Evolutionary conservation across 2,113 vertebrate genomes (phyloP), one percentile per base, ranked within the genome.

Genomic region (Passer domesticus): DNA sequence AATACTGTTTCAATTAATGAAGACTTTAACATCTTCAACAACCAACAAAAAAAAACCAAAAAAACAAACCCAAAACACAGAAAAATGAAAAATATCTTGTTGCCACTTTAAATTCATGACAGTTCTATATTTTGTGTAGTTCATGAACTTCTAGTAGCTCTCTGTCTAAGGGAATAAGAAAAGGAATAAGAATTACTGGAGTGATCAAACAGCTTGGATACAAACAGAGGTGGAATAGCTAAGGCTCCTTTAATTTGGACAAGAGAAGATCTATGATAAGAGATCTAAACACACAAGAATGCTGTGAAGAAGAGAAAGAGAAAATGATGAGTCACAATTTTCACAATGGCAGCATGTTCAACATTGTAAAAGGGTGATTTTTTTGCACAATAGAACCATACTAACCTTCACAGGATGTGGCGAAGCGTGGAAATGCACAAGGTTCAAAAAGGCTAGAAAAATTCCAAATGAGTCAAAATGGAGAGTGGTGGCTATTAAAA

Each of bases 311-410:
- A 85, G 23, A 79, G 44, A 69, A 94, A 88, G 63, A 86, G 82
- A 79, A 96, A 95, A 80, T 63, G 12, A 68, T 91, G 90, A 96
- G 50, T 83, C 83, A 85, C 49, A 52, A 21, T 87, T 95, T 91
- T 90, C 49, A n/a, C 53, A 88, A 76, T 74, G 75, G 41, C 33
- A 70, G 55, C 33, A 50, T 20, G 9, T 86, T 88, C 44, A 90
- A 66, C 69, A 85, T 52, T 60, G 3, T 8, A 63, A 83, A 60
- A 64, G 9, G 19, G 59, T 41, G 30, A 20, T 1, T 11, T 47
- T 35, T 43, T 74, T 67, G 9, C 62, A 49, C 44, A 39, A 4
- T 59, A 62, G n/a, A 69, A 74, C 14, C 18, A 25, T 64, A 43
- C 28, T 62, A 88, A 77, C 28, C 35, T 74, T 41, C 41, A 55